Percentiles rank a stretch among this genome's conserved stretches.
Conservation (phyloP, 2,888 invertebrate species). For the Drosophila conformis region DNA sequence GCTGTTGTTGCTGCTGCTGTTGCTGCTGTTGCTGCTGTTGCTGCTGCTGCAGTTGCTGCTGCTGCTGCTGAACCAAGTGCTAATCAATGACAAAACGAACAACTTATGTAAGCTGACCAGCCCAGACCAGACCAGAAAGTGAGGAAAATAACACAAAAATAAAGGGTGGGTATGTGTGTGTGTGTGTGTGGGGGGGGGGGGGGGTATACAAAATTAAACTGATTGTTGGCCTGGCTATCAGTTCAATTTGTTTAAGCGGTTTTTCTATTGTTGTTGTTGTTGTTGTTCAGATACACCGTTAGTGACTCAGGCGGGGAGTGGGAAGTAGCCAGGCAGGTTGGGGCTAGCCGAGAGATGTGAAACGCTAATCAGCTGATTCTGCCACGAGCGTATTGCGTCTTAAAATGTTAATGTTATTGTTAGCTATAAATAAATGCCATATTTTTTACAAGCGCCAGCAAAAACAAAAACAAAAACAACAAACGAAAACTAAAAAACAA, state of each 20-base stretch:
- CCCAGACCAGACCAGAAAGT: not conserved
- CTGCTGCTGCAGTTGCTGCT: not conserved
- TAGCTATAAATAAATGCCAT: slow-evolving; percentile 38
- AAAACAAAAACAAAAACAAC: not conserved
- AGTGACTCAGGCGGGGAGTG: not conserved
- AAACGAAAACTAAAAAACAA: slow-evolving; percentile 4
- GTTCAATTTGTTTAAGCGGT: slow-evolving; percentile 37
- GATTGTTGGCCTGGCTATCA: slow-evolving; percentile 55
- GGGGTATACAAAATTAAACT: slow-evolving; percentile 13
- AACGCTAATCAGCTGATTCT: slow-evolving; percentile 61
- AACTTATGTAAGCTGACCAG: slow-evolving; percentile 48
- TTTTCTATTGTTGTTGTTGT: slow-evolving; percentile 12
- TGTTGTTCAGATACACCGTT: slow-evolving; percentile 24
- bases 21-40: not conserved
- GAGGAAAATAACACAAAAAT: slow-evolving; percentile 8
- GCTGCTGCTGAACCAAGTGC: slow-evolving; percentile 46
- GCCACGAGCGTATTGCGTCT: slow-evolving; percentile 62
- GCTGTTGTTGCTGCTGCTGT: not conserved
- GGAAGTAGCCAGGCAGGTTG: too few relatives aligned
- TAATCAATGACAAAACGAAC: slow-evolving; percentile 69
- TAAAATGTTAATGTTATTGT: slow-evolving; percentile 29
- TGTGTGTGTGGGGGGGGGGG: too few relatives aligned
- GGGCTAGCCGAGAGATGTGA: slow-evolving; percentile 44
- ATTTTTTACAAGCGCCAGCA: slow-evolving; percentile 23
- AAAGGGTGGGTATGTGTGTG: too few relatives aligned